Conservation (phyloP, 92 coral and sea anemone species). For the Zoanthus sociatus region DNA sequence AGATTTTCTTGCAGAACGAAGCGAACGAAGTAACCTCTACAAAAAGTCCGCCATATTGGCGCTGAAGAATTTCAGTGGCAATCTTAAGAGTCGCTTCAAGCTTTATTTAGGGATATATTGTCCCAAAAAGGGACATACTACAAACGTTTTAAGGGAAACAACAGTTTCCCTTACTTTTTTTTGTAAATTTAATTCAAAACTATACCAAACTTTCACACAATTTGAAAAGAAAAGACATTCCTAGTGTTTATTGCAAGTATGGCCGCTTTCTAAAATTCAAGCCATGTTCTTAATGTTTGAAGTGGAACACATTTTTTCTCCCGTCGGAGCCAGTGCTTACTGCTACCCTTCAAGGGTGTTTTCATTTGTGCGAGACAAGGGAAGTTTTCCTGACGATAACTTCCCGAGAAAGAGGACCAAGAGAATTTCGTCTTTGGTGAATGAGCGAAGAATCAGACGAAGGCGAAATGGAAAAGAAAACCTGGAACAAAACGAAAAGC, state of each 20-base stretch:
- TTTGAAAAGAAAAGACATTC: conserved; percentile 40
- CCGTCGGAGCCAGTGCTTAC: conserved; percentile 82
- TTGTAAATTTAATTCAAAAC: conserved; percentile 40
- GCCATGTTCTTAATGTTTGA: conserved; percentile 84
- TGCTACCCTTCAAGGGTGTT: conserved; percentile 53
- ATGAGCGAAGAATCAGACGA: conserved; percentile 74
- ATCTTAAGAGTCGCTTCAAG: conserved; percentile 6
- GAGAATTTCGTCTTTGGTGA: conserved; percentile 50
- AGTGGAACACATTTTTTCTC: conserved; percentile 79
- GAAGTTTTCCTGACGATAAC: conserved; percentile 16
- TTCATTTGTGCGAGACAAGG: conserved; percentile 44
- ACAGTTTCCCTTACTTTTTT: conserved; percentile 81
- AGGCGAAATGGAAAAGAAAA: conserved; percentile 78
- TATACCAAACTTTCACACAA: conserved; percentile 37
- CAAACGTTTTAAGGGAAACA: conserved; percentile 68
- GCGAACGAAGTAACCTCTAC: neutral
- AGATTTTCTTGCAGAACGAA: neutral
- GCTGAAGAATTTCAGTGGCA: conserved; percentile 81
- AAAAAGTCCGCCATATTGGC: conserved; percentile 76
- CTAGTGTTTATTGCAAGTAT: conserved; percentile 68
- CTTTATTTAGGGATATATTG: conserved; percentile 51
- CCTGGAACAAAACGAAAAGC: conserved; percentile 59
- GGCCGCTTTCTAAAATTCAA: conserved; percentile 71
- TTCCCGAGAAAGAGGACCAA: conserved; percentile 11
- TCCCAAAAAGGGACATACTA: conserved; percentile 81